Conservation (phyloP, 2,888 invertebrate genomes). For the Periphyllus acericola region DNA sequence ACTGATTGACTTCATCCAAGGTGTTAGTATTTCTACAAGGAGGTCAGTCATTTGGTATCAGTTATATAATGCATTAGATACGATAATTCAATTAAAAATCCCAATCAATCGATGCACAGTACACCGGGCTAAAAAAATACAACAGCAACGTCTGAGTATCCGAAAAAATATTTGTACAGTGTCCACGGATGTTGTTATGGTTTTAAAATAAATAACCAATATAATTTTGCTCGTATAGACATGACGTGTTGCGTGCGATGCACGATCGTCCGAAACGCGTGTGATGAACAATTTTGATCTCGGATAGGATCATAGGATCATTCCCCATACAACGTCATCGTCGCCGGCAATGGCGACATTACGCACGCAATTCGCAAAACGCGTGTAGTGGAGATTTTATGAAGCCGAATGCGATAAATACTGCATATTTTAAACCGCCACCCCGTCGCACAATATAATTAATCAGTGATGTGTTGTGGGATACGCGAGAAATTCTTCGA, state of each 20-base stretch:
- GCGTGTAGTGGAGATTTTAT: not conserved
- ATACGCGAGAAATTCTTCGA: not conserved
- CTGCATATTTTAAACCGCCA: not conserved
- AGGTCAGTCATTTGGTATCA: slow-evolving; percentile 24
- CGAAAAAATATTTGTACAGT: no score
- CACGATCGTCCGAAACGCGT: no score
- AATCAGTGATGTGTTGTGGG: not conserved
- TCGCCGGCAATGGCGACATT: not conserved
- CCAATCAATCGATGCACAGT: not conserved
- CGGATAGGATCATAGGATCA: no score
- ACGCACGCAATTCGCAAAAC: not conserved
- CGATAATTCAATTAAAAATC: slow-evolving; percentile 18
- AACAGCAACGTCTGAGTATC: not conserved
- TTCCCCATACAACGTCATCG: no score
- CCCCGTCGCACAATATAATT: not conserved
- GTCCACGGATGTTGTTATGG: no score
- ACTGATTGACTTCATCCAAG: slow-evolving; percentile 48
- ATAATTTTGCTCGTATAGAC: no score
- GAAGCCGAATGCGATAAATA: not conserved
- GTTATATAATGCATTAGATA: slow-evolving; percentile 34
- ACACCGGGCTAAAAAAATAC: not conserved
- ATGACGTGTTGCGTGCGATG: no score
- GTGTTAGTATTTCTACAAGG: slow-evolving; percentile 33
- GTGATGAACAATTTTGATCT: no score
- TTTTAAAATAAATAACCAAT: not conserved